phyloP scores from a whole-genome alignment of 2,113 vertebrate species.

The Himantopus leucocephalus region DNA sequence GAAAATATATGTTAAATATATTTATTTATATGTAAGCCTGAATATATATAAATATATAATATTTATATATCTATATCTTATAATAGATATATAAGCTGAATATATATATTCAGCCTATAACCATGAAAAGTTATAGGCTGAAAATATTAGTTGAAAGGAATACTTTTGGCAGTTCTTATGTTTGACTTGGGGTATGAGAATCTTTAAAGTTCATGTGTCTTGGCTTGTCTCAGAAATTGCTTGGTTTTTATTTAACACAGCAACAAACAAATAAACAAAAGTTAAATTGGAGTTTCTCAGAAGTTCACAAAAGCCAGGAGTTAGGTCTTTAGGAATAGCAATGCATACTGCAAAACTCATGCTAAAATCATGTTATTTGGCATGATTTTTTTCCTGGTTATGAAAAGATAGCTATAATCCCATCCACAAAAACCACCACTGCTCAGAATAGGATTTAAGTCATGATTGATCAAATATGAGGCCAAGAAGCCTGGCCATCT shows the following conservation, averaged over 20 bases:
- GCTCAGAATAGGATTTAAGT: constrained; percentile 20
- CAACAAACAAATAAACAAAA: not conserved
- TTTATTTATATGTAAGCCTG: not conserved
- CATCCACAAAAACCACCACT: constrained; percentile 9
- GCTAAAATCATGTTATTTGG: constrained; percentile 21
- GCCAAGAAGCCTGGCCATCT: not conserved
- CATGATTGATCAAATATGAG: not conserved
- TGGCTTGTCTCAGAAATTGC: not conserved
- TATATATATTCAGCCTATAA: not conserved
- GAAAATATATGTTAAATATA: not conserved
- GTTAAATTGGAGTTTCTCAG: not conserved
- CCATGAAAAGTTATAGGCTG: not conserved
- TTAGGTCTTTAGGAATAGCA: not conserved
- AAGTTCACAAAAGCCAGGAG: not conserved
- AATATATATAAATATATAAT: not conserved
- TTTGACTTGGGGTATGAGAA: not conserved
- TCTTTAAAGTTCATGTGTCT: not conserved
- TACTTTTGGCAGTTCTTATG: not conserved
- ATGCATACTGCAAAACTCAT: not conserved
- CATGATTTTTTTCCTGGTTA: not conserved
- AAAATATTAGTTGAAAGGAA: not conserved
- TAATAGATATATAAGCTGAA: not conserved
- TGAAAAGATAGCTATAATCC: constrained; percentile 30
- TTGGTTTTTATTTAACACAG: not conserved
- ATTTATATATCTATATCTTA: not conserved